Percentiles rank a stretch among this genome's conserved stretches.
Evolutionary conservation across 2,888 invertebrate genomes (phyloP).

Genomic region (Mythimna vitellina): DNA sequence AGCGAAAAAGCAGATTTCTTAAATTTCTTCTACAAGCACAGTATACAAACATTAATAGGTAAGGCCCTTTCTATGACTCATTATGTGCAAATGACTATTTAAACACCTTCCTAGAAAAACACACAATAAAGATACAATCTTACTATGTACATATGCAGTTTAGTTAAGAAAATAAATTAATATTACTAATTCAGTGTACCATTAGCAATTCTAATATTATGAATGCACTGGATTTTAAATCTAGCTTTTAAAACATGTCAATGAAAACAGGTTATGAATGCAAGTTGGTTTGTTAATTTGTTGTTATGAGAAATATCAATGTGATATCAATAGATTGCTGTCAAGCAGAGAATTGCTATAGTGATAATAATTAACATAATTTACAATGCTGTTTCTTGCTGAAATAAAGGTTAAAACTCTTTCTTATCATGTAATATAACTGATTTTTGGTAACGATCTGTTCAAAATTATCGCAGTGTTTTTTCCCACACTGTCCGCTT

Average conservation of each 20-base stretch:
- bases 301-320: conserved; percentile 19
- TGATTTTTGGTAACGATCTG: too few species aligned
- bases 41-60: conserved; percentile 98
- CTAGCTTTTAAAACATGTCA: conserved; percentile 42
- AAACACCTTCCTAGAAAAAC: conserved; percentile 43
- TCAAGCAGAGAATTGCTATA: not conserved
- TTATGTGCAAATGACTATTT: conserved; percentile 38
- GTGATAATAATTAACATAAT: not conserved
- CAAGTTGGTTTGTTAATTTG: conserved; percentile 37
- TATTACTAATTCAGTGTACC: conserved; percentile 4
- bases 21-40: conserved; percentile 99
- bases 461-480: too few species aligned
- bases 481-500: too few species aligned
- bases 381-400: not conserved
- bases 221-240: conserved; percentile 43
- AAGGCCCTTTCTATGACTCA: conserved; percentile 71
- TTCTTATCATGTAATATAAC: too few species aligned
- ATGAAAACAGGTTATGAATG: conserved; percentile 51
- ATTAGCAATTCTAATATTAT: conserved; percentile 55
- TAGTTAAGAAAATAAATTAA: conserved; percentile 11
- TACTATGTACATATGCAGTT: conserved; percentile 12
- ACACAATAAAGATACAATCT: conserved; percentile 16
- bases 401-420: not conserved
- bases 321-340: conserved; percentile 4
- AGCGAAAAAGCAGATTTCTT: conserved; percentile 99